Evolutionary conservation across 2,888 invertebrate species (phyloP), one percentile per base, ranked within the genome.

Genomic region (Myopa testacea): DNA sequence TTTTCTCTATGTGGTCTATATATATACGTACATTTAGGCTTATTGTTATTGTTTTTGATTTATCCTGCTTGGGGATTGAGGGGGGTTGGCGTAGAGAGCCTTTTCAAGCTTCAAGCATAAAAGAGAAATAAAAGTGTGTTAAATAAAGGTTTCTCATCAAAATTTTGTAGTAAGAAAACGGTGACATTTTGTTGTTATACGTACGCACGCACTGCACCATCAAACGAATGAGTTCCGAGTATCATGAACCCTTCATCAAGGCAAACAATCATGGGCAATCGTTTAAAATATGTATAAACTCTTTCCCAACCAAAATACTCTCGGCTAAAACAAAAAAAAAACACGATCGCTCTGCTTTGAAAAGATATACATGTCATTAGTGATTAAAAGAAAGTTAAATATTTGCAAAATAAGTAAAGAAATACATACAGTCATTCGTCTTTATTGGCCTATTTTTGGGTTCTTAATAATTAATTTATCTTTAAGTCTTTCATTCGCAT

Each of bases 401-500:
- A 65, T 37, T 38, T 63, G 14, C 37, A 62, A 52, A 55, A 52
- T 70, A 55, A 50, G 55, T 14, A 50, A 12, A 65, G 34, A 45
- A 14, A 74, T 74, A 74, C 74, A 74, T 63, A 74, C 65, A 34
- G 14, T 40, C 45, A 70, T 34, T 34, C 16, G 40, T 60, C 40
- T 73, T 4, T 63, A 3, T 63, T 34, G 19, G 45, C 65, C 58
- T 72, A 62, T 72, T 34, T 26, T 62, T 73, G 45, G 60, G 58
- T 19, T 19, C 38, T 58, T 71, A 58, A 58, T 16, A n/a, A 69
- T 60, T 60, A 78, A 77, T 74, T 37, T 50, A 65, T 45, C 45
- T 8, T 45, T 45, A 1, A 38, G 50, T 65, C 10, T 37, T 34
- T 58, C 68, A 69, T n/a, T 75, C 75, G 75, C 75, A 75, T 84